phyloP scores from a whole-genome alignment of 1,140 invertebrate genomes.

The Sweltsa coloradensis region DNA sequence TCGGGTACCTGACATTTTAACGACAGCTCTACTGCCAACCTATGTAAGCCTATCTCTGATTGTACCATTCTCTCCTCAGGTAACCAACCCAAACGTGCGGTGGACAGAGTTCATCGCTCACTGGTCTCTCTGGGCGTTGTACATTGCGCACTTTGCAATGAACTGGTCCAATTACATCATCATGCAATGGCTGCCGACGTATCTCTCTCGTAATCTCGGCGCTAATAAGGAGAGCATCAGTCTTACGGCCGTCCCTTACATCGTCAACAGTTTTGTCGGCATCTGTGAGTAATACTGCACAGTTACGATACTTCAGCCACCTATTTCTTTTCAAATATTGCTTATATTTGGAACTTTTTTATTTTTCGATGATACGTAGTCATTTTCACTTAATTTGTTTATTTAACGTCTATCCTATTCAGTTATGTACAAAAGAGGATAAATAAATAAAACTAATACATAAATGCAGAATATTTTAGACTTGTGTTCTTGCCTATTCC shows the following conservation, averaged over 20 bases:
- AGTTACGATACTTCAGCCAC: neutral
- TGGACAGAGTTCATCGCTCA: slow-evolving; percentile 57
- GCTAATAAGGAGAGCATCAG: slow-evolving; percentile 61
- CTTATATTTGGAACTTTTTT: neutral
- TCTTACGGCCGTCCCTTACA: slow-evolving; percentile 64
- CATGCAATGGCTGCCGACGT: slow-evolving; percentile 74
- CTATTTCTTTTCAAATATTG: neutral
- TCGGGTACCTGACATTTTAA: too few relatives aligned
- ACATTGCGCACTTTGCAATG: slow-evolving; percentile 72
- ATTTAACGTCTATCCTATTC: too few relatives aligned
- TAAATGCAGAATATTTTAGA: too few relatives aligned
- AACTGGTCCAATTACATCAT: slow-evolving; percentile 78
- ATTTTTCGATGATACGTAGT: neutral
- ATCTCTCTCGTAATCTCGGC: slow-evolving; percentile 50
- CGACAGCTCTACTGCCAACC: too few relatives aligned
- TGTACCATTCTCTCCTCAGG: slow-evolving; percentile 26
- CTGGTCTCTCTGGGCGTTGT: slow-evolving; percentile 66
- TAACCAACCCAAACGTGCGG: slow-evolving; percentile 37
- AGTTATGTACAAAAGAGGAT: too few relatives aligned
- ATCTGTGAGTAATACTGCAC: slow-evolving; percentile 45
- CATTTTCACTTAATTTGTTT: too few relatives aligned
- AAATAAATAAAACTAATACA: too few relatives aligned
- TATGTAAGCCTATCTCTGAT: too few relatives aligned
- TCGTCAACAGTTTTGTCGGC: slow-evolving; percentile 61
- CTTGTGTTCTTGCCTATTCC: too few relatives aligned